Evolutionary conservation across 1,140 invertebrate species (phyloP).

Genomic region (Pseudomyrmex sp.): DNA sequence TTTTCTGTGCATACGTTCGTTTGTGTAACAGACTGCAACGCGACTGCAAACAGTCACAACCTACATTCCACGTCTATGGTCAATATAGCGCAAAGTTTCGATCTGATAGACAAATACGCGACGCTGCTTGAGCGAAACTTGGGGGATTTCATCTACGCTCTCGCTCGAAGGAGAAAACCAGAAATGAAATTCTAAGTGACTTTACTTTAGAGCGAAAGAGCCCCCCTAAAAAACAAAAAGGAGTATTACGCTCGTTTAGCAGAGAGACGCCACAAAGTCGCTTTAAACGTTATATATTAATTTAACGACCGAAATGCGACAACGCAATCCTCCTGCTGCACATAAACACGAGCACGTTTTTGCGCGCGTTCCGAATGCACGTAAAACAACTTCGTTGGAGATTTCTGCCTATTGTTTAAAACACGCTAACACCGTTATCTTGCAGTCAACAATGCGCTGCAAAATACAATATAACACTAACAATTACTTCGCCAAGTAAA

Average conservation of each 20-base stretch:
- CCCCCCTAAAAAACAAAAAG: not conserved
- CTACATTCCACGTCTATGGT: slow-evolving; percentile 48
- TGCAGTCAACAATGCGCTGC: no score
- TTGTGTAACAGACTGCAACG: slow-evolving; percentile 30
- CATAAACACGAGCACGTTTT: not conserved
- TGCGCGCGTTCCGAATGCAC: not conserved
- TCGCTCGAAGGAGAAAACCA: not conserved
- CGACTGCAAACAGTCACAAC: slow-evolving; percentile 54
- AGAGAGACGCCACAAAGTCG: not conserved
- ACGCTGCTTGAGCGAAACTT: slow-evolving; percentile 18
- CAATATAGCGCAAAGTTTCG: slow-evolving; percentile 23
- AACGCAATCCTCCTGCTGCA: not conserved
- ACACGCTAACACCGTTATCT: not conserved
- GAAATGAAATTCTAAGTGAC: not conserved
- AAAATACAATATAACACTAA: not conserved
- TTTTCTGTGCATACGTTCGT: slow-evolving; percentile 14
- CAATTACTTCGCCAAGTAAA: not conserved
- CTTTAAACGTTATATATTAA: no score
- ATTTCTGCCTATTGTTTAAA: not conserved
- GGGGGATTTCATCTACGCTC: not conserved
- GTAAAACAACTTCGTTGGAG: not conserved
- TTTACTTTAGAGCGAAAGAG: not conserved
- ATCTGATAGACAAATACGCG: slow-evolving; percentile 60
- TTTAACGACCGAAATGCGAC: not conserved
- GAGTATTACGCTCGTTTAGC: not conserved